Conservation (phyloP, 2,888 invertebrate species). For the Agonopterix heracliana region DNA sequence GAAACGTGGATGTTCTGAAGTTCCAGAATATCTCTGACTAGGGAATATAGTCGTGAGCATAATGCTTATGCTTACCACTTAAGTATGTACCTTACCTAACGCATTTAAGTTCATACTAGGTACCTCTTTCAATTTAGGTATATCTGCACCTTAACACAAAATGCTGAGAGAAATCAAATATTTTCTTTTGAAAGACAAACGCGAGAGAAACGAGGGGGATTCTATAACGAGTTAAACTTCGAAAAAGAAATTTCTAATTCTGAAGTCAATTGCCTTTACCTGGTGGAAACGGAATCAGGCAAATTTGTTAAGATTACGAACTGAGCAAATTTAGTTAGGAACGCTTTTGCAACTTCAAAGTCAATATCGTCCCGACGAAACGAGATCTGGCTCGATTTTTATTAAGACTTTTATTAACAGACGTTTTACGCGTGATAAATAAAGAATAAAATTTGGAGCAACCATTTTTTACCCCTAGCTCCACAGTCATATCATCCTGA, state of each 20-base stretch:
- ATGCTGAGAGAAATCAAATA: slow-evolving; percentile 28
- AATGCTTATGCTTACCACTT: no score
- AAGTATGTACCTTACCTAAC: no score
- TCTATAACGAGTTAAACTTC: slow-evolving; percentile 25
- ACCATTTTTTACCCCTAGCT: not conserved
- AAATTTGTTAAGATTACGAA: slow-evolving; percentile 10
- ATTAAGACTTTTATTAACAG: no score
- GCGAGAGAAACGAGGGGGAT: slow-evolving; percentile 11
- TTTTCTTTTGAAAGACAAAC: slow-evolving; percentile 31
- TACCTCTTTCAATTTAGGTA: not conserved
- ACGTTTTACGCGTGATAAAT: no score
- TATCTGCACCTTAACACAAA: slow-evolving; percentile 23
- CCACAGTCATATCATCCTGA: no score
- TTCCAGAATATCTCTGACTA: no score
- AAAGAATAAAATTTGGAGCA: not conserved
- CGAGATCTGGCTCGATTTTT: not conserved
- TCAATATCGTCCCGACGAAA: not conserved
- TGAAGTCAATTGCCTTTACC: slow-evolving; percentile 21
- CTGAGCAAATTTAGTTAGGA: slow-evolving; percentile 10
- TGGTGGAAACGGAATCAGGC: slow-evolving; percentile 10
- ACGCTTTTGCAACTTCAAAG: slow-evolving; percentile 8
- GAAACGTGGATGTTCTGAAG: no score
- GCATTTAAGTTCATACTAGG: no score
- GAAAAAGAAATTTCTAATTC: slow-evolving; percentile 23
- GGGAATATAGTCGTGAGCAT: no score